phyloP scores from a whole-genome alignment of 2,113 vertebrate species.

The Rallus limicola region DNA sequence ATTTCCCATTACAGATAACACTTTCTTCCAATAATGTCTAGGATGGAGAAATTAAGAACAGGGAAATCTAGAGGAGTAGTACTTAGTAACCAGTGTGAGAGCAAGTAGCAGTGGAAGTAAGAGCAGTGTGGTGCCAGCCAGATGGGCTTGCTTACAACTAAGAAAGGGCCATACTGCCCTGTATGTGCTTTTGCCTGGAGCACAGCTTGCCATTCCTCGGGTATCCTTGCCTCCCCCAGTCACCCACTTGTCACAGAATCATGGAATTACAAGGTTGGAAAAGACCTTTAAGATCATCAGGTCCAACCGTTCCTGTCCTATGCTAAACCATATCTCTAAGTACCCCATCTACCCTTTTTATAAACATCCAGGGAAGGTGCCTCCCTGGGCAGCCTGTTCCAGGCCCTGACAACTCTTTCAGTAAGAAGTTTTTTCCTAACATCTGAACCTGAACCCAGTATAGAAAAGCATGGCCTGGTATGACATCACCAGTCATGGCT shows the following conservation, averaged over 20 bases:
- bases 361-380: no score
- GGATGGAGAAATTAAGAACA: background rate
- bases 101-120: background rate
- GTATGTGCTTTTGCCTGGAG: background rate
- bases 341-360: no score
- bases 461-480: accelerated
- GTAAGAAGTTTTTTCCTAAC: no score
- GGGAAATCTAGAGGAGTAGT: background rate
- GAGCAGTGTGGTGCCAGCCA: background rate
- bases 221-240: background rate
- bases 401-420: no score
- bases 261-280: no score
- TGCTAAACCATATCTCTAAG: no score
- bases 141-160: background rate
- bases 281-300: no score
- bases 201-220: background rate
- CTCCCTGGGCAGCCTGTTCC: no score
- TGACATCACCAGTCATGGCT: background rate
- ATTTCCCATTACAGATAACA: background rate
- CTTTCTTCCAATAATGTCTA: background rate
- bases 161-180: background rate
- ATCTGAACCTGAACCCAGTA: no score
- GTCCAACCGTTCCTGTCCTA: no score
- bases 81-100: background rate
- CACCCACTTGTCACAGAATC: background rate